Percentiles rank a stretch among this genome's conserved stretches.
These are phyloP conservation scores for Amblyopsis rosae DNA, from an alignment of 2,113 vertebrate species.

Conservation along the genomic window DNA sequence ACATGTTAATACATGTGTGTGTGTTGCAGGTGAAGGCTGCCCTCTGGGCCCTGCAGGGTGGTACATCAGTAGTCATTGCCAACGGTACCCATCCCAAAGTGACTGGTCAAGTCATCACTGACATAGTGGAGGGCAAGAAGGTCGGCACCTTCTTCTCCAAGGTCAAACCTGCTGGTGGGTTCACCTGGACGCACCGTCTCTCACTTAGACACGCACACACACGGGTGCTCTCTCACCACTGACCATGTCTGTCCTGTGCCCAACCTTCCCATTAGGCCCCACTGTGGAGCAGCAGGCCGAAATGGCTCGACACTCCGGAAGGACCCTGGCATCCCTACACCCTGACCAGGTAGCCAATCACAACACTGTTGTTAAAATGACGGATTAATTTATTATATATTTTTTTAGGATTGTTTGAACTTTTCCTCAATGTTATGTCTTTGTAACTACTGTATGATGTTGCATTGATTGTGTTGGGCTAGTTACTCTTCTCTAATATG, in stretches of 20 bases:
- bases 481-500: neutral
- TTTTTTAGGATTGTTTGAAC: too few species aligned
- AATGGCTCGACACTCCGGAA: slow-evolving; percentile 86
- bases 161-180: slow-evolving; percentile 95
- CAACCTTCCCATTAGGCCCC: slow-evolving; percentile 76
- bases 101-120: slow-evolving; percentile 95
- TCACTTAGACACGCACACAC: neutral
- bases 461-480: neutral
- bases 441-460: neutral
- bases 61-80: slow-evolving; percentile 95
- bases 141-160: slow-evolving; percentile 98
- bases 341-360: slow-evolving; percentile 83
- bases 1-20: neutral
- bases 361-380: neutral
- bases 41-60: slow-evolving; percentile 94
- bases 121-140: slow-evolving; percentile 97
- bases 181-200: neutral
- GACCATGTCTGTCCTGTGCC: slow-evolving; percentile 1
- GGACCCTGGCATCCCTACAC: slow-evolving; percentile 83
- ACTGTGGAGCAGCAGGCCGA: slow-evolving; percentile 95
- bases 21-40: slow-evolving; percentile 91
- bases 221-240: neutral
- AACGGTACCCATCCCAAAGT: slow-evolving; percentile 96
- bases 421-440: too few species aligned
- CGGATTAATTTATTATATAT: too few species aligned